Evolutionary conservation across 2,888 invertebrate genomes (phyloP).

Genomic region (Drosophila atripex): DNA sequence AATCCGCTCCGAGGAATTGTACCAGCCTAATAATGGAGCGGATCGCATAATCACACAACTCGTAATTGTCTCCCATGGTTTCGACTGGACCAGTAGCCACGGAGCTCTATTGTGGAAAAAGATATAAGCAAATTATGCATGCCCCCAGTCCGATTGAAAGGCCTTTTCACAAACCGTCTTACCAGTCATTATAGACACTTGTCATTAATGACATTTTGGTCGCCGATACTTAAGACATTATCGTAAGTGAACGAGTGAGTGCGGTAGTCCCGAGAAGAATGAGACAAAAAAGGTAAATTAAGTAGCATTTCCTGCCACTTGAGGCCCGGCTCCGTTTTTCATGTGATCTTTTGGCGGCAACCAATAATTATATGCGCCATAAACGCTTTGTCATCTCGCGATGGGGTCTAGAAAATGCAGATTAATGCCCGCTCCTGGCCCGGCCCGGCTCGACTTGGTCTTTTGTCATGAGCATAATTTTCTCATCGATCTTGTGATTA

Average conservation of each 20-base stretch:
- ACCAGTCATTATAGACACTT: slow-evolving; percentile 76
- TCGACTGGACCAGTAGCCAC: slow-evolving; percentile 21
- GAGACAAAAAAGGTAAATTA: slow-evolving; percentile 67
- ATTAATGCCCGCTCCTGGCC: slow-evolving; percentile 62
- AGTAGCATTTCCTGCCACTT: slow-evolving; percentile 79
- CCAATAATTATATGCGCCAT: slow-evolving; percentile 77
- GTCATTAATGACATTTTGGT: slow-evolving; percentile 78
- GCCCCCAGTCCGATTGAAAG: slow-evolving; percentile 51
- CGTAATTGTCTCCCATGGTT: slow-evolving; percentile 50
- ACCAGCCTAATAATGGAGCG: slow-evolving; percentile 23
- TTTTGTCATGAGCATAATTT: slow-evolving; percentile 76
- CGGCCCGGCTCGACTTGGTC: slow-evolving; percentile 24
- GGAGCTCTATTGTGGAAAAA: slow-evolving; percentile 32
- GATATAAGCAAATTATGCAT: slow-evolving; percentile 61
- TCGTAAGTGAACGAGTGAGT: slow-evolving; percentile 14
- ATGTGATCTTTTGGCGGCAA: slow-evolving; percentile 71
- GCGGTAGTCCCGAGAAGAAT: slow-evolving; percentile 2
- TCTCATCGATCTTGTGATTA: slow-evolving; percentile 79
- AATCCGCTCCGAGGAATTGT: slow-evolving; percentile 10
- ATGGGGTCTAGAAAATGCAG: slow-evolving; percentile 68
- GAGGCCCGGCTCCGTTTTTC: slow-evolving; percentile 51
- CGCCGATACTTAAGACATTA: slow-evolving; percentile 69
- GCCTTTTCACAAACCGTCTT: slow-evolving; percentile 43
- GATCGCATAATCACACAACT: slow-evolving; percentile 37
- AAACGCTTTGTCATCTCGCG: slow-evolving; percentile 74